Evolutionary conservation across 2,888 invertebrate genomes (phyloP), one percentile per base, ranked within the genome.

Genomic region (Ochropleura leucogaster): DNA sequence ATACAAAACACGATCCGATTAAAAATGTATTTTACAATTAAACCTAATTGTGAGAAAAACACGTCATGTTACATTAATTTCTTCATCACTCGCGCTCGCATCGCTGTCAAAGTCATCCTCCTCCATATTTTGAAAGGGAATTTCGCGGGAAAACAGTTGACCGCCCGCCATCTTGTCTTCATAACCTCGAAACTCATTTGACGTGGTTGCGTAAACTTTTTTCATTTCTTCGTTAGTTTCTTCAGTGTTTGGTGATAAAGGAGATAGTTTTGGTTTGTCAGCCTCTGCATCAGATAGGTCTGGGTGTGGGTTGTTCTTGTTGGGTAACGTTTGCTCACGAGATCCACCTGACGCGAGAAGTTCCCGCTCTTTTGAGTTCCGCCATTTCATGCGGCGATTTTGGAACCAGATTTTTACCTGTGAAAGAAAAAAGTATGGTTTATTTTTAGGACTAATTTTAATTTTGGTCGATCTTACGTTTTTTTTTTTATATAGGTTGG

Each of bases 381-480:
- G 97, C 99, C 99, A 99, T 94, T 99, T 99, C 99, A 99, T 99
- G 72, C 99, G 98, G 0, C 99, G 98, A 93, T 99, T 99, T 97
- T 99, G 99, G 95, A 99, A 99, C 97, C 97, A 97, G 87, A 97
- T 97, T 94, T 97, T 97, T 69, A 97, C 97, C 97, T 97, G 95
- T 83, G 81, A 78, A 87, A 77, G 70, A 87, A 46, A 44, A 20
- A 57, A 0, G 0, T 0, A 2, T 18, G 16, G 53, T 80, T 69
- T 69, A 6, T n/a, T 14, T 9, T 55, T 53, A 14, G 9, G 0
- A 12, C 14, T 30, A 30, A 0, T 8, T 30, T 30, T 1, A 30
- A 12, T n/a, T 8, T 69, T 63, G 5, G 30, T 30, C 14, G 3
- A 18, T 12, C 0, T 7, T 47, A 47, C 4, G 7, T 20, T 7